Conservation (phyloP, 2,888 invertebrate genomes). For the Anoplius nigerrimus region DNA sequence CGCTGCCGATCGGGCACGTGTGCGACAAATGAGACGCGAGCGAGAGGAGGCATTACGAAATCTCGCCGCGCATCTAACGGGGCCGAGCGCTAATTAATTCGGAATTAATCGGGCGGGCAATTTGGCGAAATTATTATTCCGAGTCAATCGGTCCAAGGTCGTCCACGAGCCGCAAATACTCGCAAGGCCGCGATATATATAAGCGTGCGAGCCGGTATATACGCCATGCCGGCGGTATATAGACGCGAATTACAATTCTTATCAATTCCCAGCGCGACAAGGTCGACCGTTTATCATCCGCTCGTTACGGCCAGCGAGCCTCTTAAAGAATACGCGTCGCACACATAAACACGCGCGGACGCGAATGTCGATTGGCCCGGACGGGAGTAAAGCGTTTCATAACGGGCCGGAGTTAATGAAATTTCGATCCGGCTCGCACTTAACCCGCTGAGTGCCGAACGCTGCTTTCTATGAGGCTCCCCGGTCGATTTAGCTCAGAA, state of each 20-base stretch:
- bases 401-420: too few relatives aligned
- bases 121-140: constrained; percentile 3
- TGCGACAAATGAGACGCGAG: too few relatives aligned
- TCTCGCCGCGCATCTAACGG: neutral
- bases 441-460: too few relatives aligned
- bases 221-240: too few relatives aligned
- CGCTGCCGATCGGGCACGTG: too few relatives aligned
- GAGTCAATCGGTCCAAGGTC: constrained; percentile 44
- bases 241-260: constrained; percentile 63
- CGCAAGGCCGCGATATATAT: constrained; percentile 60
- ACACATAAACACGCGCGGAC: neutral
- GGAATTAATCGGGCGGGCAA: constrained; percentile 1
- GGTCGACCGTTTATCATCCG: constrained; percentile 60
- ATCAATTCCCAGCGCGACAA: constrained; percentile 64
- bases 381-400: neutral
- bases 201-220: too few relatives aligned
- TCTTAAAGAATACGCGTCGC: constrained; percentile 2
- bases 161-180: constrained; percentile 51
- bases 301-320: constrained; percentile 9
- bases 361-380: neutral
- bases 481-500: too few relatives aligned
- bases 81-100: neutral
- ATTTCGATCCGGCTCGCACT: too few relatives aligned
- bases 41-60: neutral
- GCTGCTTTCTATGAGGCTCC: too few relatives aligned